Conservation (phyloP, 1,140 invertebrate species). For the Micrasema minimum region DNA sequence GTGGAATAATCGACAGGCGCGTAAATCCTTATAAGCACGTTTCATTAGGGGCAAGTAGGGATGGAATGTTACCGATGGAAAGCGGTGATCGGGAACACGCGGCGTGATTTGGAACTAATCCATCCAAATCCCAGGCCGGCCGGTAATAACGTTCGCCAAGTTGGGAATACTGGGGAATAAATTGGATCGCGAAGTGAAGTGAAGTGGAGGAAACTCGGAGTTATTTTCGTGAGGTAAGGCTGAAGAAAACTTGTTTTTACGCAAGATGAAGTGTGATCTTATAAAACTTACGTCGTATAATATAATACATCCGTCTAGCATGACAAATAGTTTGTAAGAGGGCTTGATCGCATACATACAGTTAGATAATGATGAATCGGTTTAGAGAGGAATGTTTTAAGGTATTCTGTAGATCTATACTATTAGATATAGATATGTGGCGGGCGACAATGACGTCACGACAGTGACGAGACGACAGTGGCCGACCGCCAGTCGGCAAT, state of each 20-base stretch:
- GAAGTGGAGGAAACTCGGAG: not conserved
- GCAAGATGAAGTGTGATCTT: too few relatives aligned
- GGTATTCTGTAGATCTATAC: not conserved
- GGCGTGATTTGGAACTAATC: slow-evolving; percentile 34
- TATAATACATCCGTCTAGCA: not conserved
- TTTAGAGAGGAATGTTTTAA: not conserved
- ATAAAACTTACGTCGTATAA: too few relatives aligned
- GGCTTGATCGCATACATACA: slow-evolving; percentile 2
- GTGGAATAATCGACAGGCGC: too few relatives aligned
- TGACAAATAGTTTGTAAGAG: not conserved
- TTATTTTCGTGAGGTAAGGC: slow-evolving; percentile 14
- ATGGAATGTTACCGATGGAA: slow-evolving; percentile 18
- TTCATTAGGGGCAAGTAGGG: slow-evolving; percentile 37
- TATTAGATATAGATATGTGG: too few relatives aligned
- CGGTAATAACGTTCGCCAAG: slow-evolving; percentile 38
- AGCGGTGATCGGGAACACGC: slow-evolving; percentile 26
- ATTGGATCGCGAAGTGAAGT: slow-evolving; percentile 37
- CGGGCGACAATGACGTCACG: too few relatives aligned
- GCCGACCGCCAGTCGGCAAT: too few relatives aligned
- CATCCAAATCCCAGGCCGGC: slow-evolving; percentile 24
- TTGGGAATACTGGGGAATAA: slow-evolving; percentile 38
- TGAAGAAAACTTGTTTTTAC: too few relatives aligned
- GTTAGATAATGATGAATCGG: not conserved
- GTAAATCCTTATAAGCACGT: too few relatives aligned
- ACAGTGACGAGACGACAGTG: too few relatives aligned